phyloP scores from a whole-genome alignment of 2,797 vertebrate genomes.

The Cottoperca gobio region DNA sequence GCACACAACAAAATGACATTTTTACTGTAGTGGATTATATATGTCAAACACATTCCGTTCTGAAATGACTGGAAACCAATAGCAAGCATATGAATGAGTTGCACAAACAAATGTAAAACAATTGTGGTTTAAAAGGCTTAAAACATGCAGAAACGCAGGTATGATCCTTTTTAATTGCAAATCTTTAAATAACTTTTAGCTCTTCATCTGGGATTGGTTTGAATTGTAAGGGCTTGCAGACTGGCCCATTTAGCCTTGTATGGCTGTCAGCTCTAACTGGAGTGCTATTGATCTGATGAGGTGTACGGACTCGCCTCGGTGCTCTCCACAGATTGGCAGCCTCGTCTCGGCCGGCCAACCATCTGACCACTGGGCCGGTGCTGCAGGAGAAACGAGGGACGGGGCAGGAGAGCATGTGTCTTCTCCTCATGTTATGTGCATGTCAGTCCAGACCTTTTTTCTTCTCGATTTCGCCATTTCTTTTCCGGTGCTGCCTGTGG shows the following conservation, averaged over 20 bases:
- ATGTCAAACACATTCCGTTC: not conserved
- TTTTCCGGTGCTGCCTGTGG: conserved; percentile 61
- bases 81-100: not conserved
- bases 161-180: not conserved
- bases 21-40: not conserved
- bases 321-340: conserved; percentile 52
- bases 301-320: conserved; percentile 36
- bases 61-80: not conserved
- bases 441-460: conserved; percentile 66
- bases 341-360: conserved; percentile 15
- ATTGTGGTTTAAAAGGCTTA: conserved; percentile 6
- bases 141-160: conserved; percentile 15
- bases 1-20: not conserved
- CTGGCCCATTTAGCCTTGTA: conserved; percentile 17
- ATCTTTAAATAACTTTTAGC: not conserved
- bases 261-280: conserved; percentile 49
- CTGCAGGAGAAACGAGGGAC: conserved; percentile 45
- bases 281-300: conserved; percentile 47
- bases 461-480: conserved; percentile 45
- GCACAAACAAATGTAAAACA: not conserved
- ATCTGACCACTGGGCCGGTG: conserved; percentile 21
- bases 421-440: conserved; percentile 75
- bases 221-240: conserved; percentile 28
- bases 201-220: conserved; percentile 24
- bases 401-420: conserved; percentile 74